Conservation (phyloP, 2,797 vertebrate genomes). For the Ciconia nigra region DNA sequence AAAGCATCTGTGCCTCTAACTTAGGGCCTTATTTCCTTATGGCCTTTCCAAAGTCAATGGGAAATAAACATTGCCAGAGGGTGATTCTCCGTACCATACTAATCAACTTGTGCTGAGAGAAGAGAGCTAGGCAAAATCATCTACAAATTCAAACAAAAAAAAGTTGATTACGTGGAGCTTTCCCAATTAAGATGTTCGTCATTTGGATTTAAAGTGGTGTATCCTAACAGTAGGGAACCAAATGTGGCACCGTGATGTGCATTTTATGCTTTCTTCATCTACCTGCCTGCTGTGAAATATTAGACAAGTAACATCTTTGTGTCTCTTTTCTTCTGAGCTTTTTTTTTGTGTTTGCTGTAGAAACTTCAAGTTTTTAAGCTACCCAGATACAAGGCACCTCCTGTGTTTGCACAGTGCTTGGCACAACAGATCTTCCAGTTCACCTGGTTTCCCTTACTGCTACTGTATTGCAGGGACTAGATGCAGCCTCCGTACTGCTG, state of each 20-base stretch:
- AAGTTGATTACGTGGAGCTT: neutral
- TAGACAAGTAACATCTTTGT: neutral
- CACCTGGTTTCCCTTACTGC: neutral
- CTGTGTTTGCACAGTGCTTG: neutral
- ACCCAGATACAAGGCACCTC: neutral
- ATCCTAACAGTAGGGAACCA: neutral
- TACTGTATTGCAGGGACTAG: neutral
- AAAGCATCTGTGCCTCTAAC: neutral
- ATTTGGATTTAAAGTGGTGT: neutral
- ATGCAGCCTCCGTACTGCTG: neutral
- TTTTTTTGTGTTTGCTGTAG: neutral
- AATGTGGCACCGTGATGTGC: neutral
- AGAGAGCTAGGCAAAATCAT: neutral
- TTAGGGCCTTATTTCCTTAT: neutral
- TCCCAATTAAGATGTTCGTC: neutral
- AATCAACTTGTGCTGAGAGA: neutral
- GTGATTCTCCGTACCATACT: neutral
- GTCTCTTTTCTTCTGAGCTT: neutral
- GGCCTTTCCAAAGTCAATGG: neutral
- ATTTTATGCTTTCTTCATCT: neutral
- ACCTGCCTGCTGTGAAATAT: neutral
- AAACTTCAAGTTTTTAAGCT: neutral
- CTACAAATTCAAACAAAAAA: neutral
- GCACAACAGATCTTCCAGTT: slow-evolving; percentile 4
- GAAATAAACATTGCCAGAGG: neutral